Evolutionary conservation across 1,140 invertebrate species (phyloP).

Genomic region (Apis cerana): DNA sequence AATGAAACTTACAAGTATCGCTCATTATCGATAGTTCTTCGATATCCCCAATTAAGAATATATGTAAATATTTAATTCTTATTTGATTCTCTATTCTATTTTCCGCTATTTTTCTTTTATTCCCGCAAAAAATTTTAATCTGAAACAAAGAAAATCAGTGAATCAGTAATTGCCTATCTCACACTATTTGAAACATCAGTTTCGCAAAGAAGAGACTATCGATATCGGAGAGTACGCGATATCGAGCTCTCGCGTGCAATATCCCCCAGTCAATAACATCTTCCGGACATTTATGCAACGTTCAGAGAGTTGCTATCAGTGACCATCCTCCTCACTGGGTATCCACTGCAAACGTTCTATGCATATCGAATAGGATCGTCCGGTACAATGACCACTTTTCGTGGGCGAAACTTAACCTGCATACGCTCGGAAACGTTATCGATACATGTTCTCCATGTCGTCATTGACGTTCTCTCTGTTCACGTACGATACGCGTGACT

Average conservation of each 20-base stretch:
- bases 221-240: conserved; percentile 10
- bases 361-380: conserved; percentile 35
- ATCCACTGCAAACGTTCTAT: conserved; percentile 43
- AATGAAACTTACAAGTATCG: too few relatives aligned
- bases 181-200: neutral
- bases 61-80: too few relatives aligned
- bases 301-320: conserved; percentile 40
- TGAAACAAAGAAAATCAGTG: neutral
- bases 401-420: conserved; percentile 38
- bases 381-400: conserved; percentile 46
- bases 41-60: too few relatives aligned
- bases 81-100: too few relatives aligned
- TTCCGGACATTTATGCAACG: conserved; percentile 51
- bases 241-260: conserved; percentile 16
- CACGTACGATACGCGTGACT: too few relatives aligned
- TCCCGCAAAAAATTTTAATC: neutral
- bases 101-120: too few relatives aligned
- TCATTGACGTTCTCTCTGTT: neutral
- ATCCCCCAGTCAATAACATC: conserved; percentile 53
- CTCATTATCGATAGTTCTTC: too few relatives aligned
- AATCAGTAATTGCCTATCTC: neutral
- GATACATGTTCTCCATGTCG: neutral
- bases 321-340: neutral
- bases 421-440: conserved; percentile 42
- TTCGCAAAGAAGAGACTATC: conserved; percentile 7